These are phyloP conservation scores for Mizuhopecten yessoensis DNA, from an alignment of 1,140 invertebrate species.

Conservation along the genomic window DNA sequence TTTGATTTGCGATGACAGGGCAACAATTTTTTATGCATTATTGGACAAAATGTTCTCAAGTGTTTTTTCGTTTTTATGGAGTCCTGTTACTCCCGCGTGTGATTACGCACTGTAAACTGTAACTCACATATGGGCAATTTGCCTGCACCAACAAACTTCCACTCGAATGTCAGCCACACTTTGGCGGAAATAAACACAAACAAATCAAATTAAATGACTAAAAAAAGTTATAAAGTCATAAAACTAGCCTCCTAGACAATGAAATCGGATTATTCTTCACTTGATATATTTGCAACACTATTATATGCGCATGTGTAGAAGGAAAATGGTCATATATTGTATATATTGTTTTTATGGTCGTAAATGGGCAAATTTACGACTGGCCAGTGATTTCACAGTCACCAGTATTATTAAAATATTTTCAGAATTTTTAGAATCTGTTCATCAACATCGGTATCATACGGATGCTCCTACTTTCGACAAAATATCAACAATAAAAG, in stretches of 20 bases:
- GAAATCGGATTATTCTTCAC: not conserved
- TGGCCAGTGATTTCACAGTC: not conserved
- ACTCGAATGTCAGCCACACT: not conserved
- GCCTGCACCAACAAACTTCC: not conserved
- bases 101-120: not conserved
- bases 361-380: not conserved
- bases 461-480: no score
- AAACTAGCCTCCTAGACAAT: slow-evolving; percentile 16
- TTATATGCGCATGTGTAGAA: not conserved
- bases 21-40: not conserved
- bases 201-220: not conserved
- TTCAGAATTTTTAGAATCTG: no score
- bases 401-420: not conserved
- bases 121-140: not conserved
- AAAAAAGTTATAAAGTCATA: not conserved
- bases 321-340: no score
- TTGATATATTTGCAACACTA: not conserved
- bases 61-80: not conserved
- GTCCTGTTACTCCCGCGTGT: not conserved
- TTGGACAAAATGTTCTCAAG: not conserved
- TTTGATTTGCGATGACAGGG: not conserved
- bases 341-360: no score
- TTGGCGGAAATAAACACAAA: slow-evolving; percentile 1
- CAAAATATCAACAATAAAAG: no score
- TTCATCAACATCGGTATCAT: no score